phyloP scores from a whole-genome alignment of 1,140 invertebrate genomes.

The Drosophila azteca region DNA sequence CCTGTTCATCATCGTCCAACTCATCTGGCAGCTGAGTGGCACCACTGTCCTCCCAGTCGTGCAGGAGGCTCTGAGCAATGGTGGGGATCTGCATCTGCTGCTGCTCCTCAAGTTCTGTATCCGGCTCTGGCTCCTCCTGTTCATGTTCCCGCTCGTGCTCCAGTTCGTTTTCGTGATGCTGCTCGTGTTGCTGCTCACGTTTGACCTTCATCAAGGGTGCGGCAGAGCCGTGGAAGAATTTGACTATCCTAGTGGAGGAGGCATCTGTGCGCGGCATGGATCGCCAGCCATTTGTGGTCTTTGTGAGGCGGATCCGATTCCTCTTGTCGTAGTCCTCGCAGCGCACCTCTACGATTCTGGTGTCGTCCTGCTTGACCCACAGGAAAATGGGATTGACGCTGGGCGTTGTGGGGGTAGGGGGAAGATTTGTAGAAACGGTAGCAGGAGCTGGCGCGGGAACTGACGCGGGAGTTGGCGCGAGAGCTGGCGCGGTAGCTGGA shows the following conservation, averaged over 20 bases:
- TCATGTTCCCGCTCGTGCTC: conserved; percentile 10
- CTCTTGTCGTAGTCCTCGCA: conserved; percentile 93
- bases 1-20: conserved; percentile 26
- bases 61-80: conserved; percentile 23
- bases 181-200: conserved; percentile 64
- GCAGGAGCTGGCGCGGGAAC: not conserved
- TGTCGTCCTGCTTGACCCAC: conserved; percentile 91
- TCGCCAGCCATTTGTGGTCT: conserved; percentile 91
- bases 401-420: conserved; percentile 63
- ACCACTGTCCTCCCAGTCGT: conserved; percentile 38
- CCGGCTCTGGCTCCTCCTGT: conserved; percentile 18
- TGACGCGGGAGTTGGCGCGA: not conserved
- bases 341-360: conserved; percentile 90
- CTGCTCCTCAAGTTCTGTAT: conserved; percentile 12
- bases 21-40: conserved; percentile 37
- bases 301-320: conserved; percentile 91
- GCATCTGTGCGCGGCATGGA: conserved; percentile 90
- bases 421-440: not conserved
- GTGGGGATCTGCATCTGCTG: conserved; percentile 18
- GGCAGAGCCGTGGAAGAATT: conserved; percentile 70
- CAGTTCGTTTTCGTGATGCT: conserved; percentile 40
- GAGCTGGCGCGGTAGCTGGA: not conserved
- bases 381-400: conserved; percentile 91
- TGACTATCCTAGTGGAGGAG: conserved; percentile 83
- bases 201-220: conserved; percentile 76